phyloP scores from a whole-genome alignment of 2,797 vertebrate genomes.

The Eulemur coronatus region DNA sequence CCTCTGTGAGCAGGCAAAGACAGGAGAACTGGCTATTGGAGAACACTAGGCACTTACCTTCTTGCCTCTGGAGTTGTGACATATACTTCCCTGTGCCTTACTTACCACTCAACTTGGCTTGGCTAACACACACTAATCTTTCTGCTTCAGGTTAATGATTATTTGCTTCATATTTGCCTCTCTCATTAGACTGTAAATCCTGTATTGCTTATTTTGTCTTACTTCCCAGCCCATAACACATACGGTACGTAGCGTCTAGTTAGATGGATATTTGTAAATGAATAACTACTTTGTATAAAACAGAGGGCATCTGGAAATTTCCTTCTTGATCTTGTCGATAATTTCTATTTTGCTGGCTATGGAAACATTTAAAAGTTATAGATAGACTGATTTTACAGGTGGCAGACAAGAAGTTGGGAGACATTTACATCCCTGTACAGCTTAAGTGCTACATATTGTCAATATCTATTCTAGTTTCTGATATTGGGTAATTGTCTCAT shows the following conservation, averaged over 20 bases:
- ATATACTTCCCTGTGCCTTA: neutral
- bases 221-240: neutral
- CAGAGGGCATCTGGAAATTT: neutral
- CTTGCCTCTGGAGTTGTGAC: neutral
- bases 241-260: neutral
- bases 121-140: neutral
- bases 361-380: neutral
- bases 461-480: neutral
- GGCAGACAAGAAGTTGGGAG: neutral
- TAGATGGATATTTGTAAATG: neutral
- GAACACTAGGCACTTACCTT: neutral
- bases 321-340: neutral
- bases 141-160: neutral
- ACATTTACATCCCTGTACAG: neutral
- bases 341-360: neutral
- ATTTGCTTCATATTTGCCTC: neutral
- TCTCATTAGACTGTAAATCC: neutral
- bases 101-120: neutral
- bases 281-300: constrained; percentile 11
- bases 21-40: neutral
- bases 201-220: neutral
- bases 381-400: neutral
- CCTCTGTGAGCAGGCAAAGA: neutral
- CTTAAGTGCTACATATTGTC: neutral
- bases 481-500: neutral